Conservation (phyloP, 1,140 invertebrate genomes). For the Nephila pilipes region DNA sequence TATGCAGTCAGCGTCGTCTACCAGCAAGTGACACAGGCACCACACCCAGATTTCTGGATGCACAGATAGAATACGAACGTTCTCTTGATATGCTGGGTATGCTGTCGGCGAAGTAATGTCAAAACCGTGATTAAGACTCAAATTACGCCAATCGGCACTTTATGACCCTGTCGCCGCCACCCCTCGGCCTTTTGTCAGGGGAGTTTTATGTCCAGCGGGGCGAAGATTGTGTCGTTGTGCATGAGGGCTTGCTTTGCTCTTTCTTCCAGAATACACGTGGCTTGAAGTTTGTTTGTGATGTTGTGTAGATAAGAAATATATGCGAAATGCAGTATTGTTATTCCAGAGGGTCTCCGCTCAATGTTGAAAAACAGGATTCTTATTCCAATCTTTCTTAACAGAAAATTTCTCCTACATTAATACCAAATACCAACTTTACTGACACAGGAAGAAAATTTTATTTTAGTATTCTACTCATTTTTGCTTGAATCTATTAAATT, state of each 20-base stretch:
- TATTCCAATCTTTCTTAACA: too few species aligned
- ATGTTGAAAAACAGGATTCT: too few species aligned
- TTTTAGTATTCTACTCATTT: too few species aligned
- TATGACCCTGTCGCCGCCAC: background rate
- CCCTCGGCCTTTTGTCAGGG: constrained; percentile 22
- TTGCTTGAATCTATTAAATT: too few species aligned
- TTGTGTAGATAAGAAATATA: background rate
- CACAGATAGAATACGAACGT: constrained; percentile 26
- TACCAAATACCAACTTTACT: too few species aligned
- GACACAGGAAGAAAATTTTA: too few species aligned
- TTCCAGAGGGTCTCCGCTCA: too few species aligned
- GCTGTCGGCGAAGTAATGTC: constrained; percentile 35
- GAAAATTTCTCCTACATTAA: too few species aligned
- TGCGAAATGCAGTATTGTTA: too few species aligned
- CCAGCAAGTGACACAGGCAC: constrained; percentile 47
- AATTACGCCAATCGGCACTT: constrained; percentile 68
- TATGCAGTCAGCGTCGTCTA: constrained; percentile 12
- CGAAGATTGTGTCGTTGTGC: constrained; percentile 1
- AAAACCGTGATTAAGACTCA: constrained; percentile 63
- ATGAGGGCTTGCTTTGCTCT: background rate
- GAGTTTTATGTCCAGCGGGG: background rate
- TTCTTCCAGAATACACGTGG: background rate
- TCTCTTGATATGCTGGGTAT: constrained; percentile 41
- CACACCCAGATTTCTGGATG: constrained; percentile 53
- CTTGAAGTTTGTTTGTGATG: background rate